phyloP scores from a whole-genome alignment of 2,797 vertebrate species.

The Poliocrania exsul region DNA sequence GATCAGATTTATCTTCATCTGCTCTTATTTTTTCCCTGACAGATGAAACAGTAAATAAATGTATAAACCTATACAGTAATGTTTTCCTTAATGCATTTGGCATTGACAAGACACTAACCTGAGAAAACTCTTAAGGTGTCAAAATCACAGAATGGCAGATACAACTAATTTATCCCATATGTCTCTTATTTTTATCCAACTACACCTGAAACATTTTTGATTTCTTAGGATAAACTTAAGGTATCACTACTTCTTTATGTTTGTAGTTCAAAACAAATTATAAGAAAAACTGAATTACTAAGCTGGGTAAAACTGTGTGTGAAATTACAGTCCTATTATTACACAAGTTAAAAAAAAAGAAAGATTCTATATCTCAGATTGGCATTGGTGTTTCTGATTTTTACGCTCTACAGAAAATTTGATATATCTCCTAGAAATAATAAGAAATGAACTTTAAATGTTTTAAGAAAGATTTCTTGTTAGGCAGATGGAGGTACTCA shows the following conservation, averaged over 20 bases:
- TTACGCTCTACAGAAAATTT: constrained; percentile 57
- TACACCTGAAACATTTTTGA: constrained; percentile 18
- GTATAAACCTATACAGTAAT: not conserved
- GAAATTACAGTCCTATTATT: constrained; percentile 57
- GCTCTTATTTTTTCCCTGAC: not conserved
- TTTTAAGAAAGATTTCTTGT: constrained; percentile 68
- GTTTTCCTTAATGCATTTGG: constrained; percentile 12
- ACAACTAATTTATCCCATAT: constrained; percentile 43
- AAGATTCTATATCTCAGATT: not conserved
- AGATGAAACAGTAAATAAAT: not conserved
- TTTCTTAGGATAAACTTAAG: constrained; percentile 43
- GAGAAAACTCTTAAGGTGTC: constrained; percentile 27
- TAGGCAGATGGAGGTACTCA: constrained; percentile 69
- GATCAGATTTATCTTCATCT: constrained; percentile 32
- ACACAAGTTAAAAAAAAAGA: not conserved
- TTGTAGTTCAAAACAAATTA: constrained; percentile 56
- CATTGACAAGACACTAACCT: constrained; percentile 15
- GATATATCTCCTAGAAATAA: constrained; percentile 59
- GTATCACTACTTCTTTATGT: constrained; percentile 16
- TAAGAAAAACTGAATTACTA: constrained; percentile 37
- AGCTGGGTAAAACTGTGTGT: not conserved
- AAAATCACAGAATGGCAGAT: not conserved
- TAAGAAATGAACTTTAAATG: constrained; percentile 57
- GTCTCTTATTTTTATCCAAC: constrained; percentile 51
- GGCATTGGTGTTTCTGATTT: constrained; percentile 58